Evolutionary conservation across 2,797 vertebrate species (phyloP), one percentile per base, ranked within the genome.

Genomic region (Spheniscus humboldti): DNA sequence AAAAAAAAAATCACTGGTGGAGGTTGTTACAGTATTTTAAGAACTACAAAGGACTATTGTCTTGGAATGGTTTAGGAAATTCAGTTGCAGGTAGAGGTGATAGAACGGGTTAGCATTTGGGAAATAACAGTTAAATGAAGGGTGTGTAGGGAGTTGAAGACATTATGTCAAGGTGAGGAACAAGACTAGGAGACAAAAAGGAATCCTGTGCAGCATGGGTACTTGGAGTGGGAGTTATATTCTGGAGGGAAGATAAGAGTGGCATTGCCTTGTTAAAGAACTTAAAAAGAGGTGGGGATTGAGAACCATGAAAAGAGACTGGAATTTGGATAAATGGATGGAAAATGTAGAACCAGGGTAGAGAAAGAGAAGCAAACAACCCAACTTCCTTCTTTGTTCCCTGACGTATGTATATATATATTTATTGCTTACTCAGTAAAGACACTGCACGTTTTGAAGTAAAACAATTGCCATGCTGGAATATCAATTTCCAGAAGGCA

Each of bases 401-500:
- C 35, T 77, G 18, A 71, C 16, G 6, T 8, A 11, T 48, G 14
- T n/a, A 6, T 53, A 12, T 73, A 15, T 62, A 15, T 62, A 55
- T 48, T 90, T 86, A 86, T 64, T 77, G 14, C 27, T 88, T 18
- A 9, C 31, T 90, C 67, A 33, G 16, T 62, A 52, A 47, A 84
- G 52, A 10, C 37, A 74, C 27, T n/a, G 23, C 23, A 17, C 19
- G 85, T 79, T 23, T 76, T 86, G 35, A 86, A 55, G 63, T 53
- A 59, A 83, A 72, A 74, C 3, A 7, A 12, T 68, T 80, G 45
- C 72, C 13, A 33, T 92, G 74, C 59, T 92, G 86, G 66, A 95
- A 85, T 92, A 95, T 39, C 39, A 15, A 1, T 94, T 96, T 95
- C 31, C 48, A 93, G 76, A 67, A 95, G 55, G 20, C 27, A 68